A percentile compares a stretch with the other conserved stretches of the same genome.
phyloP scores from a whole-genome alignment of 2,113 vertebrate species.

The Mesocricetus auratus region DNA sequence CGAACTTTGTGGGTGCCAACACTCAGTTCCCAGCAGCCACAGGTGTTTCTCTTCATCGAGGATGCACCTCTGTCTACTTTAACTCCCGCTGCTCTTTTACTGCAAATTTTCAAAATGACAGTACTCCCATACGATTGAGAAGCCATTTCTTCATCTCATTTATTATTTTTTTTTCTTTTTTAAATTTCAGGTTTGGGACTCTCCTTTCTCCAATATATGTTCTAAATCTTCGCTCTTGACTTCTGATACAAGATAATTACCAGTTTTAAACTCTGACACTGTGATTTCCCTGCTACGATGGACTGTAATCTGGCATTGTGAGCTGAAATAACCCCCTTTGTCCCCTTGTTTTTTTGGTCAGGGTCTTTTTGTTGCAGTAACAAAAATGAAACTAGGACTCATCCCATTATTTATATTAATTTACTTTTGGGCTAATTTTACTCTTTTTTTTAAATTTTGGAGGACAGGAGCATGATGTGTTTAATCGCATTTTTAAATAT shows the following conservation, averaged over 20 bases:
- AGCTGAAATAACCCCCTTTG: not conserved
- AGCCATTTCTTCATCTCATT: not conserved
- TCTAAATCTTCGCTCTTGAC: not conserved
- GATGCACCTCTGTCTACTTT: not conserved
- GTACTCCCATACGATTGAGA: not conserved
- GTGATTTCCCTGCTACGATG: not conserved
- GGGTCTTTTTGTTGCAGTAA: not conserved
- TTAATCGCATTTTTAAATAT: conserved; percentile 20
- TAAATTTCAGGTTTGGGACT: not conserved
- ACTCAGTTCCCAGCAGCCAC: not conserved
- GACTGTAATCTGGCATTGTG: not conserved
- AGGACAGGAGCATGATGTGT: not conserved
- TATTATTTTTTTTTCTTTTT: not conserved
- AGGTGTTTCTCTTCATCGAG: not conserved
- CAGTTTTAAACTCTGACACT: not conserved
- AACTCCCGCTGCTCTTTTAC: not conserved
- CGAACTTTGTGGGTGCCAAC: not conserved
- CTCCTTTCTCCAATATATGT: not conserved
- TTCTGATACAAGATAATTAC: too few relatives aligned
- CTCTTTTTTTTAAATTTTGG: not conserved
- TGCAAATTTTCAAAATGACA: not conserved
- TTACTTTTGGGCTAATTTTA: not conserved
- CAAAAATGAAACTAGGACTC: not conserved
- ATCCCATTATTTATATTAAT: not conserved
- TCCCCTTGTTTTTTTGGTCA: not conserved